Conservation (phyloP, 2,797 vertebrate genomes). For the Anguilla marmorata region DNA sequence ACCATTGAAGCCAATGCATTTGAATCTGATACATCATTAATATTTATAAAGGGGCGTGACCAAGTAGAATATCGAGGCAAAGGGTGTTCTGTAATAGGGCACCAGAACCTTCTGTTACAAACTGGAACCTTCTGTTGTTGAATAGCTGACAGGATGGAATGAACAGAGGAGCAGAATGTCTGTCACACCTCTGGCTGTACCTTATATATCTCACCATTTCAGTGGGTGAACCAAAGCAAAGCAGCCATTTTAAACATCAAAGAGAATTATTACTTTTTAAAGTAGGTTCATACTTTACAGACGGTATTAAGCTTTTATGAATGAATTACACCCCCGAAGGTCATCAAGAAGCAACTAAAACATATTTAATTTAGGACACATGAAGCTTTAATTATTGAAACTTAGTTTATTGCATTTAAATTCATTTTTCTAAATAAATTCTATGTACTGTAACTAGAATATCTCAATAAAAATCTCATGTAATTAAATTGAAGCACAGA, state of each 20-base stretch:
- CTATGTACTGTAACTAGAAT: not conserved
- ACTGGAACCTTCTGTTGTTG: too few relatives aligned
- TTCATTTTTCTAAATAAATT: not conserved
- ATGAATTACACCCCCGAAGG: not conserved
- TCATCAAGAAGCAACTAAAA: not conserved
- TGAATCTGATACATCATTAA: too few relatives aligned
- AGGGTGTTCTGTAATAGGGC: too few relatives aligned
- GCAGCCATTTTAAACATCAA: not conserved
- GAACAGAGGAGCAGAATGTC: too few relatives aligned
- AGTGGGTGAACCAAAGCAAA: not conserved
- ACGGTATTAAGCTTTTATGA: not conserved
- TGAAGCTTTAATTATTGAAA: not conserved
- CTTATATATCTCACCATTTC: not conserved
- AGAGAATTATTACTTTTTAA: not conserved
- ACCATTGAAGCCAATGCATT: too few relatives aligned
- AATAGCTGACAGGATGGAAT: too few relatives aligned
- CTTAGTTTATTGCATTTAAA: not conserved
- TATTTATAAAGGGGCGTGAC: too few relatives aligned
- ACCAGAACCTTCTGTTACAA: too few relatives aligned
- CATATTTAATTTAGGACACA: not conserved
- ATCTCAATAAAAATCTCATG: constrained; percentile 9
- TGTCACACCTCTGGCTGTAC: not conserved
- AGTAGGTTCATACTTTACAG: not conserved
- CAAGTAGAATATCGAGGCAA: too few relatives aligned
- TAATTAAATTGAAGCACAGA: not conserved